These are phyloP conservation scores for Halesus radiatus DNA, from an alignment of 1,140 invertebrate genomes.

Conservation along the genomic window DNA sequence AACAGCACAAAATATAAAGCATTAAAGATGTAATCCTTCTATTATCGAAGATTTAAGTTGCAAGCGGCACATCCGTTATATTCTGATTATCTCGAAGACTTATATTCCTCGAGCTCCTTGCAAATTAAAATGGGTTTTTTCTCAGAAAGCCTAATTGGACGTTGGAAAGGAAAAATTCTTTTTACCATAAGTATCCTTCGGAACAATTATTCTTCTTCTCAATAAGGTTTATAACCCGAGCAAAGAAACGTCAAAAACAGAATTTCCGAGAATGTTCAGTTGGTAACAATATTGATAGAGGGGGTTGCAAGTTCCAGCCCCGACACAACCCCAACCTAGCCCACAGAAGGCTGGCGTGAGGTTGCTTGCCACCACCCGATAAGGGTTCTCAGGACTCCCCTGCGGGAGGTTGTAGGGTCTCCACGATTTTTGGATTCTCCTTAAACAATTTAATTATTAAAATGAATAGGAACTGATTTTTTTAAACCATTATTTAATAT, in stretches of 20 bases:
- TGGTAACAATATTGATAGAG: conserved; percentile 48
- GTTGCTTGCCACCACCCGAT: conserved; percentile 18
- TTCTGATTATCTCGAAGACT: too few species aligned
- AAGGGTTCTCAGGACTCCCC: conserved; percentile 17
- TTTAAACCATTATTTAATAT: too few species aligned
- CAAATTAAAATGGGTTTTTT: background rate
- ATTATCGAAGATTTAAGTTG: too few species aligned
- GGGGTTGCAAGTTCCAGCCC: conserved; percentile 22
- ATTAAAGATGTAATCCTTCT: too few species aligned
- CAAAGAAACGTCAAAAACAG: conserved; percentile 41
- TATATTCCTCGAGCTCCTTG: too few species aligned
- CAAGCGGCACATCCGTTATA: too few species aligned
- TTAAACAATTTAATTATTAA: too few species aligned
- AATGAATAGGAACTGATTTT: too few species aligned
- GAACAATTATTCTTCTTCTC: conserved; percentile 10
- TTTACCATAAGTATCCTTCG: background rate
- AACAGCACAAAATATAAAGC: too few species aligned
- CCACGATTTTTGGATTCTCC: background rate
- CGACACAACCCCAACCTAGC: conserved; percentile 28
- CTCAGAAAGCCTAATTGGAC: background rate
- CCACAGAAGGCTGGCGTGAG: conserved; percentile 16
- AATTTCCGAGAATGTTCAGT: conserved; percentile 50
- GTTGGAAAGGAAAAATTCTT: background rate
- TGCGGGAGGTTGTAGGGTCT: conserved; percentile 1
- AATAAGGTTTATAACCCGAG: background rate